Base-by-base conservation (phyloP, 2,797 vertebrate genomes). In the Darevskia nairensis region DNA sequence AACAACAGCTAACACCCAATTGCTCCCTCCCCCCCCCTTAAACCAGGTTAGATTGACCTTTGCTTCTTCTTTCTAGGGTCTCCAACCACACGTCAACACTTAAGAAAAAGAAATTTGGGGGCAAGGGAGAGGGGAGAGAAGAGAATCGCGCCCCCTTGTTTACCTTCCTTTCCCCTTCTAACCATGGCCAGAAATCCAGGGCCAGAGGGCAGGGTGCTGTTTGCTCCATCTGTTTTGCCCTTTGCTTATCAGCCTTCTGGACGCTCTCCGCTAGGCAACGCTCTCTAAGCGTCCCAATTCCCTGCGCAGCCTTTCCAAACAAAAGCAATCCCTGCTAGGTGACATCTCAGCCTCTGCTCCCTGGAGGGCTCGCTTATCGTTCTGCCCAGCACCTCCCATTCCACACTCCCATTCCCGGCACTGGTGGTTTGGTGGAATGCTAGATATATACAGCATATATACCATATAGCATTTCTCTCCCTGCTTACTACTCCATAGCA, bases 251-350 rank as follows among this genome's bases (percentile, higher is more conserved):
- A 64, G 61, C 17, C 23, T 68, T 46, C 3, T 17, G 35, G 59
- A 66, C 80, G 3, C 46, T 55, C 3, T 35, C 46, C 29, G 17
- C 61, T 29, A 68, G 64, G 64, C 64, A 35, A 59, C 21, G 21
- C 46, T 39, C 9, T 17, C 21, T 35, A 59, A 23, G 10, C 41
- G 39, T 25, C 44, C 3, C 21, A 9, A 71, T 21, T 66, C 59
- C 75, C 32, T 7, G 8, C 29, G 15, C 46, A 50, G 32, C 72
- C 72, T 71, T n/a, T 29, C 17, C 15, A 68, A 39, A 77, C 32
- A 59, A 79, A 50, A 78, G 80, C 72, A n/a, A 39, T 29, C n/a
- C n/a, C 86, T 50, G 72, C 80, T 76, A 77, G 72, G n/a, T 15
- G 80, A 77, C 80, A 39, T 66, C 44, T 61, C 39, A 44, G 0